Percentiles rank a stretch among this genome's conserved stretches.
phyloP scores from a whole-genome alignment of 2,888 invertebrate species.

The Amblyjoppa fuscipennis region DNA sequence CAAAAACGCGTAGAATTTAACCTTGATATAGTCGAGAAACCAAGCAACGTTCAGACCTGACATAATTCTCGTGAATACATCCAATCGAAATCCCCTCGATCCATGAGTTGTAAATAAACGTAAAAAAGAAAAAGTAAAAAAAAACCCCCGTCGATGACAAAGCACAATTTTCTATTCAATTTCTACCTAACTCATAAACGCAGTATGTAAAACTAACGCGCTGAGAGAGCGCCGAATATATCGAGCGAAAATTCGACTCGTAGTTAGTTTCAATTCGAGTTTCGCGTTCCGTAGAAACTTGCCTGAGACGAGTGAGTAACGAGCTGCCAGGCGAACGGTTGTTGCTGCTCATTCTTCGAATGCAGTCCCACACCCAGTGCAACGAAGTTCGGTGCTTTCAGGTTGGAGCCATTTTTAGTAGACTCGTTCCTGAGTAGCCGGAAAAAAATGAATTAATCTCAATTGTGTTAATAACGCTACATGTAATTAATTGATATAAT shows the following conservation, averaged over 20 bases:
- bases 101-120: constrained; percentile 12
- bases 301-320: constrained; percentile 73
- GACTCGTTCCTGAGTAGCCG: constrained; percentile 67
- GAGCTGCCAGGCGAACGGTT: constrained; percentile 78
- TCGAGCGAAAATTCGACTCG: constrained; percentile 18
- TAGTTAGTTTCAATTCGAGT: constrained; percentile 20
- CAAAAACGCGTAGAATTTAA: constrained; percentile 34
- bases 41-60: constrained; percentile 53
- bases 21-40: constrained; percentile 61
- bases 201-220: neutral
- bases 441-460: neutral
- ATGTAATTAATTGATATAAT: neutral
- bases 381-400: constrained; percentile 73
- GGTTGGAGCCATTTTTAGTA: constrained; percentile 63
- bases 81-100: neutral
- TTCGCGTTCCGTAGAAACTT: constrained; percentile 48
- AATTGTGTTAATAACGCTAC: neutral
- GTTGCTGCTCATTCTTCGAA: constrained; percentile 69
- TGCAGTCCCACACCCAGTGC: constrained; percentile 76
- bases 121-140: neutral
- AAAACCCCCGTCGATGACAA: neutral
- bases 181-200: constrained; percentile 30
- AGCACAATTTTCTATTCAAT: constrained; percentile 31
- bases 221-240: neutral
- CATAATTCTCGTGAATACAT: constrained; percentile 36